A percentile compares a stretch with the other conserved stretches of the same genome.
phyloP scores from a whole-genome alignment of 2,888 invertebrate genomes.

The Mesorhabditis spiculigera region DNA sequence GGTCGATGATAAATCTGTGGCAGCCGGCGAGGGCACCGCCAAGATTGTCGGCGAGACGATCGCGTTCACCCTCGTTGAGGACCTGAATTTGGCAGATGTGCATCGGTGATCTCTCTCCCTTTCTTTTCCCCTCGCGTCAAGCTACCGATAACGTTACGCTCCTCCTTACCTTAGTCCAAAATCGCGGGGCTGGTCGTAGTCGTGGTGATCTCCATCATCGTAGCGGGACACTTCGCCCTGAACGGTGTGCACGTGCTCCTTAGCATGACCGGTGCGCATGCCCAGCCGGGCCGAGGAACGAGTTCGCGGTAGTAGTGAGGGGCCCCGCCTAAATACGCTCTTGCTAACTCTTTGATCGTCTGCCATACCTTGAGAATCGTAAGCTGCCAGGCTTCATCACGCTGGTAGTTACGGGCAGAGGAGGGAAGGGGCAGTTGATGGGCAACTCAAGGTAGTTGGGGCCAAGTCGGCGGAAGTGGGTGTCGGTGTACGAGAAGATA shows the following conservation, averaged over 20 bases:
- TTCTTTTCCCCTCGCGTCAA: background rate
- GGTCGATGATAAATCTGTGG: slow-evolving; percentile 71
- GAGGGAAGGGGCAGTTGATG: slow-evolving; percentile 83
- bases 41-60: slow-evolving; percentile 76
- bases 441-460: slow-evolving; percentile 83
- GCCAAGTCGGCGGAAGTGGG: slow-evolving; percentile 85
- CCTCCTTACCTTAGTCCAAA: slow-evolving; percentile 72
- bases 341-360: background rate
- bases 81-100: slow-evolving; percentile 49
- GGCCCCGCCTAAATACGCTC: slow-evolving; percentile 64
- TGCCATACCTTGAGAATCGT: slow-evolving; percentile 72
- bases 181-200: slow-evolving; percentile 77
- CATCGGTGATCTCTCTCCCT: background rate
- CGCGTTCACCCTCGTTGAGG: slow-evolving; percentile 72
- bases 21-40: slow-evolving; percentile 74
- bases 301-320: slow-evolving; percentile 97
- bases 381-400: slow-evolving; percentile 78
- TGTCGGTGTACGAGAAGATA: slow-evolving; percentile 73
- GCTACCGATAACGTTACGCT: background rate
- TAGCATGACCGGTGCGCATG: slow-evolving; percentile 46
- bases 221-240: slow-evolving; percentile 78
- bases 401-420: slow-evolving; percentile 73
- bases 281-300: slow-evolving; percentile 79
- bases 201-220: slow-evolving; percentile 78
- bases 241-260: slow-evolving; percentile 64